Base-by-base conservation (phyloP, 2,113 vertebrate genomes). In the Perca fluviatilis region DNA sequence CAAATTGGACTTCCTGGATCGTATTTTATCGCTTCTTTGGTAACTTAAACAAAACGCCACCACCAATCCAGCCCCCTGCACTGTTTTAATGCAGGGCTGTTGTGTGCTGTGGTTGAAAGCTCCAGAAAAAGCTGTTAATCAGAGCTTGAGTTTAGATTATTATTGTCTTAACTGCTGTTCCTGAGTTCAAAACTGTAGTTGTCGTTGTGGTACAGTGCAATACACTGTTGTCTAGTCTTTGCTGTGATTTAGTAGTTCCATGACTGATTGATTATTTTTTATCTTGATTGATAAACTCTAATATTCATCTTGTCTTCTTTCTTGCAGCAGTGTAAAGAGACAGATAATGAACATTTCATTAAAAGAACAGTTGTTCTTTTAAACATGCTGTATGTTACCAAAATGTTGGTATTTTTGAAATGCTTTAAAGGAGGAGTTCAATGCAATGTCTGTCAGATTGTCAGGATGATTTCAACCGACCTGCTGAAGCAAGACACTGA, bases 141-240 rank as follows among this genome's bases (percentile, higher is more conserved):
- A 13, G 5, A 68, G 27, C 27, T 3, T 60, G 14, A 50, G 25
- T 9, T 68, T 10, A 21, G 11, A 54, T 33, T 5, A 46, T n/a
- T 46, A 11, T 54, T 56, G 18, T 67, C 27, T 16, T 49, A 25
- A 53, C 66, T 63, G 13, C 67, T 56, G 53, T 43, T 54, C 7
- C 16, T 3, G 49, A 10, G 21, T 19, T 65, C 12, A 14, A 46
- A 53, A 40, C 3, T 79, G 36, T 70, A 33, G 70, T 54, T 80
- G 83, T 75, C 49, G 47, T 84, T 76, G 68, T 86, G 83, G 30
- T 78, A 63, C 80, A 66, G 83, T 87, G 79, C 65, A 80, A 73
- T 70, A 86, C 77, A 71, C 80, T 77, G 80, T 79, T 54, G 70
- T 84, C 67, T 82, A 23, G 81, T 82, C 33, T 54, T 61, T 74